Evolutionary conservation across 2,113 vertebrate genomes (phyloP), one percentile per base, ranked within the genome.

Genomic region (Semicossyphus pulcher): DNA sequence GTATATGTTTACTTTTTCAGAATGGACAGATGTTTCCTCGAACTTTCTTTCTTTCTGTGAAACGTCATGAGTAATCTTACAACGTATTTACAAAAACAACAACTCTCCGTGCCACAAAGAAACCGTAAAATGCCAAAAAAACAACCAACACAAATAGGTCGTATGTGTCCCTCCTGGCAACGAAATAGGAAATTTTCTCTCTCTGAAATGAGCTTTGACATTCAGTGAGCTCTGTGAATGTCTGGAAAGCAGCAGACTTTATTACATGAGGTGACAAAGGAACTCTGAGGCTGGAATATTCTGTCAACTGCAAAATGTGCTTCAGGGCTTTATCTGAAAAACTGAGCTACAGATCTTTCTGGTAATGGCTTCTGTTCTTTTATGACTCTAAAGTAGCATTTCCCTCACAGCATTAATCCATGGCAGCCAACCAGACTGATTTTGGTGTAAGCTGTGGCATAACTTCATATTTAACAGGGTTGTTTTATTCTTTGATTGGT

Each of bases 201-300:
- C 32, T 23, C 51, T 39, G 31, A 71, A 82, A 57, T 62, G 31
- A 60, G 48, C 11, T 20, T 44, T 64, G 54, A 62, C 51, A 54
- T 56, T 28, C 54, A 49, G 4, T 11, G 23, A 74, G n/a, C 21
- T 37, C 29, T 67, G 21, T 7, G 12, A 32, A 39, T 25, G 4
- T 45, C 14, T 78, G 36, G 29, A 68, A 72, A 69, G 58, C 34
- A 74, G 4, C 7, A 48, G 6, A n/a, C 53, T 32, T 39, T 49
- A 70, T 39, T 21, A 36, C 10, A 23, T 21, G 23, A 41, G 14
- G 29, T 57, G 21, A 36, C n/a, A 44, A 12, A 41, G 34, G 45
- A 32, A 76, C 32, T 10, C 2, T 10, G 16, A 51, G 41, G 10
- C 31, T 56, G 10, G 20, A 14, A 32, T 4, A 21, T 23, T 42